Evolutionary conservation across 2,888 invertebrate species (phyloP).

Genomic region (Hydraecia micacea): DNA sequence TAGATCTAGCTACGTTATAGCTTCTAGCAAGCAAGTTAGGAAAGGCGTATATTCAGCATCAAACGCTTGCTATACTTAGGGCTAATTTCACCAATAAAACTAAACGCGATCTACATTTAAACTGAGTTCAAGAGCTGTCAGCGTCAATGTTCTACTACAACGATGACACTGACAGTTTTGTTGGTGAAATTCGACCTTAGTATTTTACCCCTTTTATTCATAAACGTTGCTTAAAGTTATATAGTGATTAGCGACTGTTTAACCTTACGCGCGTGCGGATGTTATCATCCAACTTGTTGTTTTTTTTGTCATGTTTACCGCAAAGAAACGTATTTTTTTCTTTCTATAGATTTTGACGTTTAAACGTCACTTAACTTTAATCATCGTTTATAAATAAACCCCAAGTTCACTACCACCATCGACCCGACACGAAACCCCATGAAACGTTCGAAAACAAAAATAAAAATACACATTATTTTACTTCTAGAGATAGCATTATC

Average conservation of each 20-base stretch:
- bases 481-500: conserved; percentile 65
- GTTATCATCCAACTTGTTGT: too few species aligned
- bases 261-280: too few species aligned
- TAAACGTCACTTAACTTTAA: too few species aligned
- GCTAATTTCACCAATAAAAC: background rate
- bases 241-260: too few species aligned
- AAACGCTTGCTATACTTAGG: background rate
- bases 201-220: too few species aligned
- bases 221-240: too few species aligned
- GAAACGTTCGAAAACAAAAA: conserved; percentile 44
- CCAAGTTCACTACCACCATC: conserved; percentile 5
- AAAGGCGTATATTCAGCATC: background rate
- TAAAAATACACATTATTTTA: conserved; percentile 57
- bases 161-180: background rate
- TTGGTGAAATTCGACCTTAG: background rate
- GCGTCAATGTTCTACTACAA: background rate
- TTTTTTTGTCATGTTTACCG: too few species aligned
- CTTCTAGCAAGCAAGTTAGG: background rate
- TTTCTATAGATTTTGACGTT: too few species aligned
- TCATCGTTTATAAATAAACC: too few species aligned
- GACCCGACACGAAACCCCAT: conserved; percentile 8
- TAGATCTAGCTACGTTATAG: background rate
- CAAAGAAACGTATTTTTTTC: too few species aligned
- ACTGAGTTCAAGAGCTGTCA: background rate
- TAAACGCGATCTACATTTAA: background rate